Base-by-base conservation (phyloP, 53 echinoderm and acorn worm species). In the Hippasteria phrygiana region DNA sequence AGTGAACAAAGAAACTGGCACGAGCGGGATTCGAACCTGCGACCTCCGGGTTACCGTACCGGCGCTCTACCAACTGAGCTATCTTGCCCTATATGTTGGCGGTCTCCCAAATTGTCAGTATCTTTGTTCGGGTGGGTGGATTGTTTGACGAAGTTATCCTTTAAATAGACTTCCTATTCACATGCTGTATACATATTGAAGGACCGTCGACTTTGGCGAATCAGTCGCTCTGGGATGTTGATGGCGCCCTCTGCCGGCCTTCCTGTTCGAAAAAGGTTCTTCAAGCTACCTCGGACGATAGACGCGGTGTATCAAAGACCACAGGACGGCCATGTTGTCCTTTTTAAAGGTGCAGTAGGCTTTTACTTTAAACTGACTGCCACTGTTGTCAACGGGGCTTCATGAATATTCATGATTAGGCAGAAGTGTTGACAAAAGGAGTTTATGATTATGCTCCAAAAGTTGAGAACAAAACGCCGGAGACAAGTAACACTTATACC, bases 131-230 rank as follows among this genome's bases (percentile, higher is more conserved):
- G n/a, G n/a, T n/a, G n/a, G n/a, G n/a, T n/a, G n/a, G n/a, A n/a
- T n/a, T n/a, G n/a, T n/a, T n/a, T n/a, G n/a, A n/a, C n/a, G n/a
- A n/a, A n/a, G n/a, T n/a, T n/a, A n/a, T n/a, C n/a, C n/a, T n/a
- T n/a, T n/a, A 1, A 54, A 4, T 11, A 45, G 46, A 45, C 46
- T 45, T 45, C 46, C 46, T 45, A 11, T 45, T 34, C 13, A 9
- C 1, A 24, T 5, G 38, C n/a, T n/a, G 20, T 72, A 43, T 77
- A 41, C 35, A 38, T 54, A 28, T 89, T 27, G 1, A 45, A 96
- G 96, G 90, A 96, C 62, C 92, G 91, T 64, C 87, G 93, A 33
- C 88, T 92, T 31, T 96, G 96, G 96, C 91, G 93, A 36, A 37
- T 92, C 71, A 92, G 82, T 45, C 87, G 71, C 20, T 63, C 66